phyloP scores from a whole-genome alignment of 2,888 invertebrate species.

The Spisula subtruncata region DNA sequence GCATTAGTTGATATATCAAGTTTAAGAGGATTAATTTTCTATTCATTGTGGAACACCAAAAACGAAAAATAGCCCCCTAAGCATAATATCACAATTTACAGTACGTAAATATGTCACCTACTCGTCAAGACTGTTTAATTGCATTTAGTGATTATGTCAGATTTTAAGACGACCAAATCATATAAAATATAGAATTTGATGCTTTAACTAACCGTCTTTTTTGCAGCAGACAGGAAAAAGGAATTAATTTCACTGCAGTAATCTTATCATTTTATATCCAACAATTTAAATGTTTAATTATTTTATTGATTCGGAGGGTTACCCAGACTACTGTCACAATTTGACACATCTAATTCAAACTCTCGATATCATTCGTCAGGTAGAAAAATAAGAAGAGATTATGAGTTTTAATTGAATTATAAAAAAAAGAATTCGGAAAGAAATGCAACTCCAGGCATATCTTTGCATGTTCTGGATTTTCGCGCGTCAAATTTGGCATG shows the following conservation, averaged over 20 bases:
- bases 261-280: neutral
- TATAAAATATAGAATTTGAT: neutral
- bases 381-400: neutral
- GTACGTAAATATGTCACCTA: no score
- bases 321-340: neutral
- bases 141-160: neutral
- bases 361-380: neutral
- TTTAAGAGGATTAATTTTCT: no score
- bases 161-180: neutral
- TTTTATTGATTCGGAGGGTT: neutral
- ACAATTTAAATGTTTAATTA: constrained; percentile 2
- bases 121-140: neutral
- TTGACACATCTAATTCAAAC: neutral
- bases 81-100: no score
- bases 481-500: no score
- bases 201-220: neutral
- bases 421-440: no score
- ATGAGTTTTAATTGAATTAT: neutral
- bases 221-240: neutral
- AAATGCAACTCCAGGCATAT: no score
- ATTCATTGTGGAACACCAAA: no score
- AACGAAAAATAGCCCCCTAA: no score
- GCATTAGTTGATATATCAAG: no score
- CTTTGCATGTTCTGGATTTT: no score
- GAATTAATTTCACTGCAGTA: neutral